Base-by-base conservation (phyloP, 2,797 vertebrate species). In the Platalea minor region DNA sequence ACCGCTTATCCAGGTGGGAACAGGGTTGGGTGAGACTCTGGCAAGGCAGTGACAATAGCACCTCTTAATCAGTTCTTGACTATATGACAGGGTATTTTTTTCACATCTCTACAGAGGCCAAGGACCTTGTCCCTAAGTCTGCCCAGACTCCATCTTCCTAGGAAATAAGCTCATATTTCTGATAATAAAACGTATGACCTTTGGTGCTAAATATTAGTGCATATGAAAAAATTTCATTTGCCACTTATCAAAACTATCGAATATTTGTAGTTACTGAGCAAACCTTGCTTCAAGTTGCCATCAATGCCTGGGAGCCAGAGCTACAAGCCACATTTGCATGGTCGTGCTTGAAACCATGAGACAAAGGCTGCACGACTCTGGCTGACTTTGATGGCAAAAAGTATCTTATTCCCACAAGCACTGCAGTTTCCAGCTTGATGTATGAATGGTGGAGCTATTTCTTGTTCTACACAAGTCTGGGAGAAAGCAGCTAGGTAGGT, bases 301-400 rank as follows among this genome's bases (percentile, higher is more conserved):
- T 25, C 28, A 15, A 2, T 14, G 45, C 48, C 15, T 3, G 13
- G 16, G 18, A 65, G 21, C 37, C 53, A 5, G 1, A 68, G 35
- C 11, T 50, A 18, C 1, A 0, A 72, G 10, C 25, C 17, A 17
- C 6, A 45, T 41, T 50, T 65, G 7, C 29, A 5, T 12, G 23
- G 53, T 24, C 0, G 0, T 54, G 24, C 31, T 61, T 37, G 77
- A 74, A 90, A 26, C 45, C 25, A 1, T 29, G 26, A 29, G 26
- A 23, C 18, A 31, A 0, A 1, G 37, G 20, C 12, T 16, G 8
- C 21, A 17, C 1, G 4, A 3, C 18, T 60, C 45, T 13, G 25
- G 7, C n/a, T 82, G 56, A 26, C 48, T 84, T 73, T 24, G 61
- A n/a, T 16, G 23, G 43, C 46, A 46, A 76, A 46, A 76, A 65